phyloP scores from a whole-genome alignment of 2,888 invertebrate genomes.

The Drosophila demipolita region DNA sequence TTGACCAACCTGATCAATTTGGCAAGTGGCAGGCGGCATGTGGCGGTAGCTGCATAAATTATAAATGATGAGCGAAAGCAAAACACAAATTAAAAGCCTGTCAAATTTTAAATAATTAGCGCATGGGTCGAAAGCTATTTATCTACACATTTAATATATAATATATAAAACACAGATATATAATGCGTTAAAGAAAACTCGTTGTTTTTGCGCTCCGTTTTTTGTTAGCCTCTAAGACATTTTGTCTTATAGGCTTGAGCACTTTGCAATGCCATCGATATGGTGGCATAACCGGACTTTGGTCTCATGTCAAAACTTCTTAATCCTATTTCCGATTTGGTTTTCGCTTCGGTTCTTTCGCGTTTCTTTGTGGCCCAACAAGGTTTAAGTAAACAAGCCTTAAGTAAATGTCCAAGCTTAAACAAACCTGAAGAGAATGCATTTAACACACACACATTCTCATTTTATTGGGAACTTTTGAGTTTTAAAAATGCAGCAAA shows the following conservation, averaged over 20 bases:
- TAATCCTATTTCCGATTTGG: slow-evolving; percentile 36
- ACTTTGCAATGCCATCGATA: slow-evolving; percentile 50
- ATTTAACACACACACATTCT: neutral
- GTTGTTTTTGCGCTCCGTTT: slow-evolving; percentile 25
- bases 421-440: slow-evolving; percentile 28
- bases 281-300: slow-evolving; percentile 65
- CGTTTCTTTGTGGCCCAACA: slow-evolving; percentile 14
- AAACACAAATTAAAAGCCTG: neutral
- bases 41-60: slow-evolving; percentile 32
- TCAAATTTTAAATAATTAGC: slow-evolving; percentile 11
- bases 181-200: slow-evolving; percentile 17
- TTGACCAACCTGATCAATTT: slow-evolving; percentile 23
- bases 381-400: slow-evolving; percentile 52
- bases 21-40: slow-evolving; percentile 17
- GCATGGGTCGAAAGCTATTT: neutral
- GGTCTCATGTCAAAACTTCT: slow-evolving; percentile 38
- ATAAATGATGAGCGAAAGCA: slow-evolving; percentile 15
- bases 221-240: slow-evolving; percentile 40
- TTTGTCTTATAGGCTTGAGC: slow-evolving; percentile 50
- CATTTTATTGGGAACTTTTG: slow-evolving; percentile 30
- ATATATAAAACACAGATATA: too few relatives aligned
- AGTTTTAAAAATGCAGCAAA: neutral
- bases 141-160: too few relatives aligned
- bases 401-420: slow-evolving; percentile 16
- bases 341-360: slow-evolving; percentile 5